Conservation (phyloP, 2,797 vertebrate species). For the Coracias cyanogaster region DNA sequence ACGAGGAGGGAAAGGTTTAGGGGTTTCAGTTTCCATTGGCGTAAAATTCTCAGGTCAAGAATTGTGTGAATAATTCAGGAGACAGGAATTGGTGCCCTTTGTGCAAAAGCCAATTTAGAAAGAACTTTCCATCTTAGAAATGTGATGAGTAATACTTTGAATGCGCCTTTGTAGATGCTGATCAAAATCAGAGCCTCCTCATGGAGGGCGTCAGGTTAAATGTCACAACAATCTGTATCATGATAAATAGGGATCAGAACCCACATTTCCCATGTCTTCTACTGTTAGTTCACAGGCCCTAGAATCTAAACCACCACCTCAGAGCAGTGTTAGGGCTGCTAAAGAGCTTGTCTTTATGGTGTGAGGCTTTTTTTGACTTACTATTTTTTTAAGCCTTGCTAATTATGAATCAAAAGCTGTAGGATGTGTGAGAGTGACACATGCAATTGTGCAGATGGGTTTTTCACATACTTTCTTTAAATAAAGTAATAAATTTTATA, state of each 20-base stretch:
- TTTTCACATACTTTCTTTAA: conserved; percentile 46
- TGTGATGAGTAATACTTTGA: conserved; percentile 1
- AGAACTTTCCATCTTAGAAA: background rate
- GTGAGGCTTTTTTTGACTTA: background rate
- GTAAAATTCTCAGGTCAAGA: conserved; percentile 44
- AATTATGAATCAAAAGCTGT: conserved; percentile 52
- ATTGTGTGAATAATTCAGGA: conserved; percentile 54
- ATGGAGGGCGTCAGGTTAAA: background rate
- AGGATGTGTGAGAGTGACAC: conserved; percentile 58
- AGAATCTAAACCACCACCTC: background rate
- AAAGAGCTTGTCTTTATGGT: background rate
- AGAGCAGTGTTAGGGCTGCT: background rate
- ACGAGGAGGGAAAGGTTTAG: background rate
- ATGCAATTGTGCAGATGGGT: conserved; percentile 55
- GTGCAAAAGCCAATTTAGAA: background rate
- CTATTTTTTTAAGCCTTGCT: conserved; percentile 31
- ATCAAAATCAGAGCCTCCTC: background rate
- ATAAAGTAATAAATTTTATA: conserved; percentile 56
- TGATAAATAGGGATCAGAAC: background rate
- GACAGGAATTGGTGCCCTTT: conserved; percentile 1
- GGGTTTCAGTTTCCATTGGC: conserved; percentile 24
- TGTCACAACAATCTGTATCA: background rate
- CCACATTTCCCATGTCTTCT: background rate
- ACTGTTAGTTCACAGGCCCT: background rate
- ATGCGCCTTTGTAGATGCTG: background rate